Conservation (phyloP, 92 coral and sea anemone genomes). For the Ricordea florida region DNA sequence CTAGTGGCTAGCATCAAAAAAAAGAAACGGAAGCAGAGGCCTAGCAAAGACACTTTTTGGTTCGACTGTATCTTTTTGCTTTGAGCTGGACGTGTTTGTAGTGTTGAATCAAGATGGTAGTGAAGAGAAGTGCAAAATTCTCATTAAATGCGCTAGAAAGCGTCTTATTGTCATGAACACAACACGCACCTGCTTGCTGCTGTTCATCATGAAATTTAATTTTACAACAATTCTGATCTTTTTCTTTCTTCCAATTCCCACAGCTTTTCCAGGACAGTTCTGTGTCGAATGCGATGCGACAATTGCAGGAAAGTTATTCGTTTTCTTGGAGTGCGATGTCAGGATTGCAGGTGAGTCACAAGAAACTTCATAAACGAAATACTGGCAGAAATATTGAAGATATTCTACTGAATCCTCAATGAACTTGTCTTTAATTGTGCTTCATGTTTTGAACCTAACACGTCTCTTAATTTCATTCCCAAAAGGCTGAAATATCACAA, state of each 20-base stretch:
- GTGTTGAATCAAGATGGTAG: background rate
- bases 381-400: too few relatives aligned
- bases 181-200: constrained; percentile 66
- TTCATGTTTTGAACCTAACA: background rate
- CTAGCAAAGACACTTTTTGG: background rate
- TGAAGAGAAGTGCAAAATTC: constrained; percentile 6
- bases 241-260: background rate
- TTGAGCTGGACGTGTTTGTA: background rate
- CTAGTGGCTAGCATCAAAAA: background rate
- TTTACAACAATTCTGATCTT: constrained; percentile 15
- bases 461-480: background rate
- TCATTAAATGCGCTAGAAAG: constrained; percentile 33
- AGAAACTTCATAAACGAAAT: background rate
- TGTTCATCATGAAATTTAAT: constrained; percentile 32
- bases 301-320: constrained; percentile 79
- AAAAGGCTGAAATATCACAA: constrained; percentile 88
- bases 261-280: constrained; percentile 82
- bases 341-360: constrained; percentile 84
- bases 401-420: background rate
- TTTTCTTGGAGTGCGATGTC: constrained; percentile 88
- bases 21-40: too few relatives aligned
- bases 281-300: constrained; percentile 84
- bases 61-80: background rate
- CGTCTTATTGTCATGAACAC: constrained; percentile 41
- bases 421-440: constrained; percentile 19